Conservation (phyloP, 2,113 vertebrate genomes). For the Cheilinus undulatus region DNA sequence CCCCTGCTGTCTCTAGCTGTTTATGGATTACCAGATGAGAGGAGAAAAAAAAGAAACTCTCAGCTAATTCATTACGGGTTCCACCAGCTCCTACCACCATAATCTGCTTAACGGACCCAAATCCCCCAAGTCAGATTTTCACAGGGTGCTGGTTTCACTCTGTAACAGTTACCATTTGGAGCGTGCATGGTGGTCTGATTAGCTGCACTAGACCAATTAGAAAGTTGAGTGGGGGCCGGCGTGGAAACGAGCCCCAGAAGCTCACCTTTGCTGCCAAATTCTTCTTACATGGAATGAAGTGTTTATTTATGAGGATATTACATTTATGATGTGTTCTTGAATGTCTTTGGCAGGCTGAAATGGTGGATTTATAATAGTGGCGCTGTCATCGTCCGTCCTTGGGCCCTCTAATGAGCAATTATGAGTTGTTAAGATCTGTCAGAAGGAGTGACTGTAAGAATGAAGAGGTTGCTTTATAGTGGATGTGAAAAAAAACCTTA, state of each 20-base stretch:
- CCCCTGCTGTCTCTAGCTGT: slow-evolving; percentile 38
- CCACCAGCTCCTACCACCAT: slow-evolving; percentile 87
- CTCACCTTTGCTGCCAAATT: slow-evolving; percentile 22
- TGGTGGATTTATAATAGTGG: slow-evolving; percentile 14
- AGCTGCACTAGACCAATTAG: slow-evolving; percentile 73
- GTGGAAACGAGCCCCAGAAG: slow-evolving; percentile 56
- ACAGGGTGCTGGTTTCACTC: slow-evolving; percentile 84
- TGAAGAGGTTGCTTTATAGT: too few species aligned
- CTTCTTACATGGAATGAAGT: slow-evolving; percentile 45
- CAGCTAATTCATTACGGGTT: slow-evolving; percentile 79
- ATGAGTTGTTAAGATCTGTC: slow-evolving; percentile 8
- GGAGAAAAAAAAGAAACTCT: slow-evolving; percentile 31
- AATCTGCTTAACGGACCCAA: slow-evolving; percentile 85
- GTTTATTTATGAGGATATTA: slow-evolving; percentile 60
- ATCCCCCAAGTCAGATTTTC: slow-evolving; percentile 84
- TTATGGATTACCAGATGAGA: slow-evolving; percentile 66
- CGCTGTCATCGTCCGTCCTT: neutral
- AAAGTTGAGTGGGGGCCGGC: slow-evolving; percentile 66
- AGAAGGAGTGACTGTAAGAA: neutral
- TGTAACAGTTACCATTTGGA: slow-evolving; percentile 87
- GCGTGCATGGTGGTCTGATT: slow-evolving; percentile 78
- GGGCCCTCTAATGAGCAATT: slow-evolving; percentile 19
- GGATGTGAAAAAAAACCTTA: too few species aligned
- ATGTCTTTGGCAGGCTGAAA: slow-evolving; percentile 20
- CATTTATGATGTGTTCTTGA: slow-evolving; percentile 34